Evolutionary conservation across 2,888 invertebrate species (phyloP), one percentile per base, ranked within the genome.

Genomic region (Acanthosepion esculentum): DNA sequence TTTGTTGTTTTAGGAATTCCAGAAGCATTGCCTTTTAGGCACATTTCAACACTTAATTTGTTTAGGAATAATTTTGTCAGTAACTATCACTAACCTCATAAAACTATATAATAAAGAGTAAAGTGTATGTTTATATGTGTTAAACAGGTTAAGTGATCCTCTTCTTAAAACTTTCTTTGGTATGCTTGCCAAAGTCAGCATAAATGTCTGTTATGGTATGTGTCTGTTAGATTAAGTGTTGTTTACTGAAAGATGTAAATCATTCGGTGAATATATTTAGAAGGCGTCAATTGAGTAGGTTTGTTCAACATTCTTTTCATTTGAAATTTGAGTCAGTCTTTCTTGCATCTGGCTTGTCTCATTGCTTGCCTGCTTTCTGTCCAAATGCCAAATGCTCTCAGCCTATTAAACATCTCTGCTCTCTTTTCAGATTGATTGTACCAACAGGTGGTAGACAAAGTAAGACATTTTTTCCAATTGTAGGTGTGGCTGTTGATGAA

Each of bases 301-400:
- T 78, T n/a, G n/a, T n/a, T 78, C 12, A 15, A n/a, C 33, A 15
- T n/a, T n/a, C 33, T 78, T 78, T 33, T 78, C 78, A 78, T 78
- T 78, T 78, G 78, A 78, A 78, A 78, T 78, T 78, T n/a, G 78
- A 78, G 78, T 78, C n/a, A n/a, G n/a, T 78, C 78, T 78, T 78
- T n/a, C 78, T n/a, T 78, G 78, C 78, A 78, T 78, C 78, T 78
- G 78, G n/a, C n/a, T 78, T 78, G 78, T 78, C 78, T 78, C n/a
- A 15, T 78, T n/a, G 78, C 78, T 5, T 78, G 78, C 78, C 78
- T 78, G 78, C 78, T 78, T 78, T 78, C n/a, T 78, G 78, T 78
- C n/a, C 78, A 12, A n/a, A 78, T 78, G 78, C 78, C 78, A 78
- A 78, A 78, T 15, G 78, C 78, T 78, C 78, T 33, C n/a, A 15